These are phyloP conservation scores for Archivesica marissinica DNA, from an alignment of 1,140 invertebrate species.

Conservation along the genomic window DNA sequence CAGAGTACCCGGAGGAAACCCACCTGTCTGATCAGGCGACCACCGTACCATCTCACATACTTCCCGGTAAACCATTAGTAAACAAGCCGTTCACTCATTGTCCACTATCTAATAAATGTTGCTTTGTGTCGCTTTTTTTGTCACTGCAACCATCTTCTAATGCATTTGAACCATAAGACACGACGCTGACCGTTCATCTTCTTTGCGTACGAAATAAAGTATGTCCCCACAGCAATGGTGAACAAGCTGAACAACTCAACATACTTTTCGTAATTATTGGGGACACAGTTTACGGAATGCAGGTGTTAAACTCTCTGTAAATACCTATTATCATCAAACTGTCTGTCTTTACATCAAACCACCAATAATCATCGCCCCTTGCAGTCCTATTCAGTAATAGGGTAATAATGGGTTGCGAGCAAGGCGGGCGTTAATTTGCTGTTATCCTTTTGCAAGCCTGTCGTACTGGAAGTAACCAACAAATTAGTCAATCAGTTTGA, in stretches of 20 bases:
- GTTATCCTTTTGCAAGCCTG: constrained; percentile 31
- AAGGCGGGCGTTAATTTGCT: constrained; percentile 26
- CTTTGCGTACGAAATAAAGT: too few species aligned
- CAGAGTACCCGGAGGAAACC: too few species aligned
- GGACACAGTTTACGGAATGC: constrained; percentile 37
- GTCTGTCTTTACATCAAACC: constrained; percentile 38
- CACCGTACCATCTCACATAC: too few species aligned
- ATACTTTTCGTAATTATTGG: background rate
- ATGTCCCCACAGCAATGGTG: too few species aligned
- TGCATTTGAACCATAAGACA: background rate
- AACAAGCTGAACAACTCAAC: too few species aligned
- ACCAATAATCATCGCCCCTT: constrained; percentile 48
- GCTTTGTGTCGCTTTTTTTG: background rate
- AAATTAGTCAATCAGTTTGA: constrained; percentile 22
- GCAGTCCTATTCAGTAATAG: constrained; percentile 42
- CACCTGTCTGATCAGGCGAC: too few species aligned
- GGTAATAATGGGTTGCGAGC: constrained; percentile 45
- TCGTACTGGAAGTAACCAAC: background rate
- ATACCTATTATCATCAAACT: constrained; percentile 55
- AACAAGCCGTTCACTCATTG: too few species aligned
- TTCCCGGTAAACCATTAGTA: too few species aligned
- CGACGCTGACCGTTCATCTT: background rate
- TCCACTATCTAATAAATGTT: background rate
- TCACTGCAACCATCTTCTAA: background rate
- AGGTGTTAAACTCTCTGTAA: constrained; percentile 48